Conservation (phyloP, 2,797 vertebrate genomes). For the Enteromius anoplus region DNA sequence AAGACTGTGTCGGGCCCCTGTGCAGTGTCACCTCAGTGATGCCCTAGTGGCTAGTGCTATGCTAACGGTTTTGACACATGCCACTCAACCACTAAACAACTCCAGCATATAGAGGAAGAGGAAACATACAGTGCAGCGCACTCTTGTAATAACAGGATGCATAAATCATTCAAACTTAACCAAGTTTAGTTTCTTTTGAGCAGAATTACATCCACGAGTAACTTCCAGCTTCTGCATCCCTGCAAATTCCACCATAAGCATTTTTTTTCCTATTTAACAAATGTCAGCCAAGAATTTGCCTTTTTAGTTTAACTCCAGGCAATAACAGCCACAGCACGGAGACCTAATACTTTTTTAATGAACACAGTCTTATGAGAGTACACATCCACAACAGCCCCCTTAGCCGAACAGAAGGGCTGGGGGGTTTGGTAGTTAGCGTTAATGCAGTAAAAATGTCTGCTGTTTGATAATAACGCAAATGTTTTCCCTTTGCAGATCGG, state of each 20-base stretch:
- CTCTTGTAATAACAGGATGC: not conserved
- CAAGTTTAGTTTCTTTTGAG: slow-evolving; percentile 33
- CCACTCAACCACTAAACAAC: slow-evolving; percentile 7
- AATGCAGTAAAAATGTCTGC: slow-evolving; percentile 39
- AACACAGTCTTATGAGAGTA: slow-evolving; percentile 60
- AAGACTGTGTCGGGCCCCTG: slow-evolving; percentile 66
- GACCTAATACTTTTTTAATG: slow-evolving; percentile 67
- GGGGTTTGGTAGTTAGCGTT: slow-evolving; percentile 14
- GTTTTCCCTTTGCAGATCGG: slow-evolving; percentile 87
- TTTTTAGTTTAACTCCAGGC: slow-evolving; percentile 51
- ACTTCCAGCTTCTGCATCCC: slow-evolving; percentile 17
- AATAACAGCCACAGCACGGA: slow-evolving; percentile 55
- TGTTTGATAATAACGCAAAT: slow-evolving; percentile 55
- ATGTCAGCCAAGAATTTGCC: slow-evolving; percentile 24
- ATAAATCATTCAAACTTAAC: not conserved
- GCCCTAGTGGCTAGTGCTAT: not conserved
- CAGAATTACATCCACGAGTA: slow-evolving; percentile 39
- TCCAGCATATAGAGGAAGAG: not conserved
- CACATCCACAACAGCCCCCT: slow-evolving; percentile 42
- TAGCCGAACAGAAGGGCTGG: not conserved
- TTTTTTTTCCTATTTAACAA: slow-evolving; percentile 44
- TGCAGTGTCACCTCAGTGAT: slow-evolving; percentile 65
- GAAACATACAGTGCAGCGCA: not conserved
- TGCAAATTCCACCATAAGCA: slow-evolving; percentile 32
- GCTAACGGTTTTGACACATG: slow-evolving; percentile 35